Evolutionary conservation across 2,888 invertebrate species (phyloP), one percentile per base, ranked within the genome.

Genomic region (Brenthis ino): DNA sequence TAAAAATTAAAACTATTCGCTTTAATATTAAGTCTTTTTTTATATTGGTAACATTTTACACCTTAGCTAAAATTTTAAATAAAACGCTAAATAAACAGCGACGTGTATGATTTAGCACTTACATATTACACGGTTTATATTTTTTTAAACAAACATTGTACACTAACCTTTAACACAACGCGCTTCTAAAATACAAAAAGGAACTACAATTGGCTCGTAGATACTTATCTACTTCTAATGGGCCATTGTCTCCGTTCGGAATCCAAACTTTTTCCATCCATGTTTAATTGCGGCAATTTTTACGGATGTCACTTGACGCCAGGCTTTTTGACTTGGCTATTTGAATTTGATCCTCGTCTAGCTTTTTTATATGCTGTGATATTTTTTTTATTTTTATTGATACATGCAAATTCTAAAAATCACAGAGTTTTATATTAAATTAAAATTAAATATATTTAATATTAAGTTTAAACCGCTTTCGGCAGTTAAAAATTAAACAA

Each of bases 211-310:
- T 84, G 86, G 81, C 79, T 79, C 79, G 76, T 86, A 88, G 91
- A 91, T 91, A 82, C 82, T 85, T 88, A 92, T 92, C 91, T 86
- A 85, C 77, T 75, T 84, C 85, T 91, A 92, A 92, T 92, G 91
- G 91, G 80, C 91, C 82, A 91, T 92, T 92, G 91, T 91, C 85
- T 79, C 75, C 80, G 78, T 80, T 77, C 74, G 79, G 82, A 82
- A 82, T 85, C 80, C 80, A 71, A 79, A 82, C 83, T 86, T 84
- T 87, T 87, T 87, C 77, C 80, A 80, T 80, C 78, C 76, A 83
- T 82, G 82, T 87, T 89, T 91, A 91, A 91, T 91, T 90, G 85
- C 86, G 79, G 85, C 85, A 88, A 91, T 91, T 91, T 91, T 91
- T 91, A 91, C 84, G 84, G 85, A 86, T 86, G 87, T 86, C 87